Conservation (phyloP, 2,797 vertebrate genomes). For the Graptemys geographica region DNA sequence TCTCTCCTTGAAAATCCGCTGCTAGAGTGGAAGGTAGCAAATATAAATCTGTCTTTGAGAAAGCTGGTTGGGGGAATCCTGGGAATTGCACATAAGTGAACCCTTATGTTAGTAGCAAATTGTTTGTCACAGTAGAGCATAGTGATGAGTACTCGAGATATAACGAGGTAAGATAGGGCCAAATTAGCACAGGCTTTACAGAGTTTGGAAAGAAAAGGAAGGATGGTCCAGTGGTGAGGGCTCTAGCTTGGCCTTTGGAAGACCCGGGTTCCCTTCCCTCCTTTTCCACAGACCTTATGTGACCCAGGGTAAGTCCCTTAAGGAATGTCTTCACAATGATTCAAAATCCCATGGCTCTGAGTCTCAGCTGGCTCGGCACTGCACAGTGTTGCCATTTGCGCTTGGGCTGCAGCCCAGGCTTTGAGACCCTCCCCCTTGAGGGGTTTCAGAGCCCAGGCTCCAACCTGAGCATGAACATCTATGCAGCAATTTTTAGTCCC, state of each 20-base stretch:
- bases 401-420: too few relatives aligned
- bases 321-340: too few relatives aligned
- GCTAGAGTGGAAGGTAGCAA: background rate
- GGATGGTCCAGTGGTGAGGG: too few relatives aligned
- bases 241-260: background rate
- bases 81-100: background rate
- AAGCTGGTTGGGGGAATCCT: background rate
- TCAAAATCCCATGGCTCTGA: too few relatives aligned
- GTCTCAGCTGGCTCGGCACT: too few relatives aligned
- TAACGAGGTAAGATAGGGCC: fast-evolving
- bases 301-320: too few relatives aligned
- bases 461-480: too few relatives aligned
- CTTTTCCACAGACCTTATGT: too few relatives aligned
- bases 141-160: background rate
- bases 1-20: background rate
- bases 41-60: background rate
- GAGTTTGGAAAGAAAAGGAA: background rate
- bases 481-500: too few relatives aligned
- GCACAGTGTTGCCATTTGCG: too few relatives aligned
- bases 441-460: too few relatives aligned
- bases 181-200: fast-evolving
- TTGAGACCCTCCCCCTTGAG: too few relatives aligned
- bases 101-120: fast-evolving
- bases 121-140: background rate
- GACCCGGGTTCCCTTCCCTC: background rate